phyloP scores from a whole-genome alignment of 2,113 vertebrate genomes.

The Dunckerocampus dactyliophorus region DNA sequence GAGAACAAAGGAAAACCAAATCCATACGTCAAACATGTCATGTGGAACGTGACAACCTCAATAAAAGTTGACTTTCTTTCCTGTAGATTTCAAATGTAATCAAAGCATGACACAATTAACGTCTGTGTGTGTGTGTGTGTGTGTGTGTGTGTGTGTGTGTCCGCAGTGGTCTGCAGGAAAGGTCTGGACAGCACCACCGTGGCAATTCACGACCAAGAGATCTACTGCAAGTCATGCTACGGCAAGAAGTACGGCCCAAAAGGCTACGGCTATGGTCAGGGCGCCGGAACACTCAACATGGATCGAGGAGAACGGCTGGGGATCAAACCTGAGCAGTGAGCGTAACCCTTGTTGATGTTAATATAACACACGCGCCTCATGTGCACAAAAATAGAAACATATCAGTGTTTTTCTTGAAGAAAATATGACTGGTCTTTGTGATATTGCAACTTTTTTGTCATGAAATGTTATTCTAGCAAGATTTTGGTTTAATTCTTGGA shows the following conservation, averaged over 20 bases:
- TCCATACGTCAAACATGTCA: too few species aligned
- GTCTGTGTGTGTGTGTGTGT: neutral
- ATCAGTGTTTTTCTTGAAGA: too few species aligned
- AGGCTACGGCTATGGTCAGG: conserved; percentile 90
- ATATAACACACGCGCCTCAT: too few species aligned
- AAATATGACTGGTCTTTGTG: too few species aligned
- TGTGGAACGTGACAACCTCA: too few species aligned
- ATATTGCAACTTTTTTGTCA: too few species aligned
- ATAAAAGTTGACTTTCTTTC: too few species aligned
- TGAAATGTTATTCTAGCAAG: too few species aligned
- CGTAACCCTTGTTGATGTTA: neutral
- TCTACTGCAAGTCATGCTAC: conserved; percentile 94
- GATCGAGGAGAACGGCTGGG: conserved; percentile 89
- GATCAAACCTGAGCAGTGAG: conserved; percentile 90
- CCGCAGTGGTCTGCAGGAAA: conserved; percentile 89
- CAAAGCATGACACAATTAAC: neutral
- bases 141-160: neutral
- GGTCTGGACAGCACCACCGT: conserved; percentile 90
- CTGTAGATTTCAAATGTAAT: too few species aligned
- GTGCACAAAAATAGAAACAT: neutral
- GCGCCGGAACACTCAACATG: conserved; percentile 89
- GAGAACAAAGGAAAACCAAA: too few species aligned
- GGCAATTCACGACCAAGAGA: conserved; percentile 85
- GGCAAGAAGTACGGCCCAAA: conserved; percentile 93
- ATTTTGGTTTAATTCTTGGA: too few species aligned